Percentiles rank a stretch among this genome's conserved stretches.
Evolutionary conservation across 2,113 vertebrate species (phyloP).

Genomic region (Clarias macrocephalus): DNA sequence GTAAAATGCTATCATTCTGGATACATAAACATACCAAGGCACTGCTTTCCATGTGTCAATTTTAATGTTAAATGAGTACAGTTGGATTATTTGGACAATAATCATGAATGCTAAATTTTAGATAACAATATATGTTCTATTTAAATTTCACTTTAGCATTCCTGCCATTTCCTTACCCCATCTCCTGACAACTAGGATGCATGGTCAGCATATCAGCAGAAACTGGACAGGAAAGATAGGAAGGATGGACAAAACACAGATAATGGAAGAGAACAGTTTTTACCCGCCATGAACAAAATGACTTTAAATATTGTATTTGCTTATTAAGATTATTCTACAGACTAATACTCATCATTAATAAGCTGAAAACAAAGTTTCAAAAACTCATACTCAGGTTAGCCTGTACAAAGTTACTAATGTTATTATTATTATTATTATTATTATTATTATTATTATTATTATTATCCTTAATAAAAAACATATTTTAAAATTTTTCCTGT

Average conservation of each 20-base stretch:
- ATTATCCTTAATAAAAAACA: background rate
- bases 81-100: background rate
- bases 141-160: background rate
- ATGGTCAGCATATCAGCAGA: slow-evolving; percentile 21
- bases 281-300: background rate
- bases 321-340: background rate
- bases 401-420: background rate
- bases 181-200: background rate
- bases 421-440: too few relatives aligned
- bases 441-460: too few relatives aligned
- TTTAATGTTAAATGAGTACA: background rate
- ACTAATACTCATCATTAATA: background rate
- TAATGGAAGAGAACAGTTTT: background rate
- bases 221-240: slow-evolving; percentile 26
- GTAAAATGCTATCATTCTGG: background rate
- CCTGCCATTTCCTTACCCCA: background rate
- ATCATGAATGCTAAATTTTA: background rate
- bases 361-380: background rate
- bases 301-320: background rate
- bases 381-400: background rate
- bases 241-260: slow-evolving; percentile 33
- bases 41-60: background rate
- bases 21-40: background rate
- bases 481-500: background rate
- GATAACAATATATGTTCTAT: background rate